phyloP scores from a whole-genome alignment of 2,888 invertebrate species.

The Limnephilus auricula region DNA sequence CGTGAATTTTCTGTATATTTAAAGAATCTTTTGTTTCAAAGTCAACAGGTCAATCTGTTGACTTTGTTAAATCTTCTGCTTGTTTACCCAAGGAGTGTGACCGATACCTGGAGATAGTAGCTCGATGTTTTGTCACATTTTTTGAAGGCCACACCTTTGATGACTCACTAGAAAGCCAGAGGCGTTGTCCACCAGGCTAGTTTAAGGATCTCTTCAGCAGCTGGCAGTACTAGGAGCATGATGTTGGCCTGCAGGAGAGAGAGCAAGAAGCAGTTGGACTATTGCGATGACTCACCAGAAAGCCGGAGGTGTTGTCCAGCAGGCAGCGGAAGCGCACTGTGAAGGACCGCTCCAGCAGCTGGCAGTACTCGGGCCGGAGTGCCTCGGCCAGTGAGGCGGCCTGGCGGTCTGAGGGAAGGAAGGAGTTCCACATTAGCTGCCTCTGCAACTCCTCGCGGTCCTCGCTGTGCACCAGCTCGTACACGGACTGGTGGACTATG shows the following conservation, averaged over 20 bases:
- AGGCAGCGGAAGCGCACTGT: constrained; percentile 99
- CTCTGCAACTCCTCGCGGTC: constrained; percentile 98
- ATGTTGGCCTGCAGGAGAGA: no score
- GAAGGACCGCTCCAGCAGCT: constrained; percentile 96
- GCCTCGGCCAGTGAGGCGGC: constrained; percentile 90
- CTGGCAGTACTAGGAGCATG: no score
- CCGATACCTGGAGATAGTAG: no score
- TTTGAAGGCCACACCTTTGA: not conserved
- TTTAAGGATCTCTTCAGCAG: no score
- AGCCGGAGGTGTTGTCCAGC: constrained; percentile 99
- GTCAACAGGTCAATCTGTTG: no score
- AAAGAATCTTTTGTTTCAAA: no score
- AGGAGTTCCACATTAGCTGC: constrained; percentile 96
- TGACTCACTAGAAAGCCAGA: no score
- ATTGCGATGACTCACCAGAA: constrained; percentile 82
- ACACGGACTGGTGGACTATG: constrained; percentile 99
- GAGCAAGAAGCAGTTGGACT: not conserved
- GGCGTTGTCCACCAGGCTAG: no score
- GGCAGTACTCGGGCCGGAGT: constrained; percentile 91
- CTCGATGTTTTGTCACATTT: no score
- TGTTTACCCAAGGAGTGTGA: no score
- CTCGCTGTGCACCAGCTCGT: constrained; percentile 99
- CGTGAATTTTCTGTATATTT: no score
- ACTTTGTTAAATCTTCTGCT: no score
- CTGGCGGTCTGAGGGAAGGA: constrained; percentile 88